Evolutionary conservation across 2,888 invertebrate species (phyloP), one percentile per base, ranked within the genome.

Genomic region (Pachymerium ferrugineum): DNA sequence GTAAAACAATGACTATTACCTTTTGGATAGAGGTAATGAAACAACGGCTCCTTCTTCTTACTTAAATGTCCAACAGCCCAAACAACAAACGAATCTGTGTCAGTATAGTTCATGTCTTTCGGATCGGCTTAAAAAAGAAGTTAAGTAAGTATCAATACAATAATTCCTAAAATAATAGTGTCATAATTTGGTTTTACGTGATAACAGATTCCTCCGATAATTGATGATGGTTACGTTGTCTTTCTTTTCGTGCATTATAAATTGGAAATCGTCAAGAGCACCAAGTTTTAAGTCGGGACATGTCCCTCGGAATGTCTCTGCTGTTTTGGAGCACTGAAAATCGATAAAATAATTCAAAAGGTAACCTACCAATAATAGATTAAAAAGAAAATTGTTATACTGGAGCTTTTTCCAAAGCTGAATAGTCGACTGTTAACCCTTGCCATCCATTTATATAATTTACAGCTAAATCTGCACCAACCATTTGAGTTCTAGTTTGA

Each of bases 11-110:
- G 38, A 1, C n/a, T 30, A 12, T 73, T 75, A 77, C 78, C 85
- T 81, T 89, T 89, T 10, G 90, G 92, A 83, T 91, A 93, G 74
- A 89, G 83, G 73, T 90, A 89, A 81, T 95, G 95, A 83, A 91
- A 93, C 77, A 89, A 88, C 0, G 94, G 94, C 81, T 92, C 92
- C 76, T 88, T 88, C 78, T 88, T 89, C 29, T 87, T 85, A 81
- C 92, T 92, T 77, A 94, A 83, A 77, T 88, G 86, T 2, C 95
- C 95, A 74, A 94, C 83, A 0, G 94, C 93, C 94, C 94, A 95
- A 74, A 94, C 87, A 19, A 90, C 86, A 80, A 86, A 89, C 75
- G 85, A 83, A 28, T 85, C 86, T 22, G 77, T 89, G 87, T 74
- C 87, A 84, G 35, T 86, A 85, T 83, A 89, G 89, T 80, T 89